Conservation (phyloP, 2,888 invertebrate species). For the Aphodius granarius region DNA sequence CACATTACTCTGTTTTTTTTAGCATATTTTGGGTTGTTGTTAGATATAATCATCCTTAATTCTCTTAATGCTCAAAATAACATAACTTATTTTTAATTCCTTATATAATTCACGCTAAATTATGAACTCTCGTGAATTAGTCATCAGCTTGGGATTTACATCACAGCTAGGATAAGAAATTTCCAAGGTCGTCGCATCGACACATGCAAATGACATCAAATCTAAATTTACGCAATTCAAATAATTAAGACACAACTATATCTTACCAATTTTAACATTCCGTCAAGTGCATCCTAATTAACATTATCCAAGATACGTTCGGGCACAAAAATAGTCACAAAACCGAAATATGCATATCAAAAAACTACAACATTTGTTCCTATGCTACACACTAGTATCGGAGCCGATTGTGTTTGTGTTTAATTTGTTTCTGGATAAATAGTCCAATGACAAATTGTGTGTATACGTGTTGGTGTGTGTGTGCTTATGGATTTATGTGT, state of each 20-base stretch:
- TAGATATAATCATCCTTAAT: too few species aligned
- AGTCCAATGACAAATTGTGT: background rate
- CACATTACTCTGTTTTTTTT: too few species aligned
- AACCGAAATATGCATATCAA: background rate
- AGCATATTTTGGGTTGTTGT: too few species aligned
- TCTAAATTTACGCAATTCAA: background rate
- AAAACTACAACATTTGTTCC: background rate
- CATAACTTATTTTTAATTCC: too few species aligned
- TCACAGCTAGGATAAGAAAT: background rate
- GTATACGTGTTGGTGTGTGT: background rate
- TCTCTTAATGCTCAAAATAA: too few species aligned
- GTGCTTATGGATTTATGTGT: too few species aligned
- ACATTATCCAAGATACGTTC: background rate
- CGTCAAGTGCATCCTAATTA: background rate
- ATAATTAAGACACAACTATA: background rate
- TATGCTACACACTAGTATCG: background rate
- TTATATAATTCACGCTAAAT: background rate
- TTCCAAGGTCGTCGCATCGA: background rate
- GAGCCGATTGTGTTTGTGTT: background rate
- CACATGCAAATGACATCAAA: background rate
- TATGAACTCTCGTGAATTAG: background rate
- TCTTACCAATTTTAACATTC: background rate
- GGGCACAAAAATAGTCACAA: background rate
- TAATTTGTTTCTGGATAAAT: background rate
- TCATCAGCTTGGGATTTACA: background rate